A percentile compares a stretch with the other conserved stretches of the same genome.
phyloP scores from a whole-genome alignment of 2,888 invertebrate genomes.

The Operophtera brumata region DNA sequence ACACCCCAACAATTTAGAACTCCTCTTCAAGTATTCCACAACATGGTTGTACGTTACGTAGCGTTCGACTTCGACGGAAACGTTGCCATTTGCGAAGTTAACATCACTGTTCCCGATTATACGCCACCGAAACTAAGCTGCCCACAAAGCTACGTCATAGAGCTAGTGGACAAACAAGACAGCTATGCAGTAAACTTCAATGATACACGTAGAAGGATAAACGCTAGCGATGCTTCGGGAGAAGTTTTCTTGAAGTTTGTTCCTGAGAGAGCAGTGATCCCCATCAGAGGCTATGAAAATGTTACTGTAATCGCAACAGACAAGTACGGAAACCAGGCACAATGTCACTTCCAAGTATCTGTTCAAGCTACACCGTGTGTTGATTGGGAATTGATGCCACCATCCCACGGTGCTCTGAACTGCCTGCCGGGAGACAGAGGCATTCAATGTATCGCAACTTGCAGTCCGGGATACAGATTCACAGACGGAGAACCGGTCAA shows the following conservation, averaged over 20 bases:
- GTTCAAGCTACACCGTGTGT: conserved; percentile 97
- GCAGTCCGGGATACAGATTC: conserved; percentile 92
- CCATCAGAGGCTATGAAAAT: conserved; percentile 93
- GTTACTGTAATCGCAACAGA: conserved; percentile 95
- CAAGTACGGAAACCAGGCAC: conserved; percentile 92
- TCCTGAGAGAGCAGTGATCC: conserved; percentile 91
- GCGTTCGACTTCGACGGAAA: conserved; percentile 99
- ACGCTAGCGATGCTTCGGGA: conserved; percentile 93
- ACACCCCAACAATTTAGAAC: conserved; percentile 95
- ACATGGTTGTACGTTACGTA: conserved; percentile 95
- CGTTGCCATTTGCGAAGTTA: conserved; percentile 97
- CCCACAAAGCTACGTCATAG: conserved; percentile 96
- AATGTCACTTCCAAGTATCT: conserved; percentile 95
- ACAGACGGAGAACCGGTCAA: conserved; percentile 94
- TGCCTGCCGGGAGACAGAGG: conserved; percentile 91
- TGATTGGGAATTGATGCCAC: conserved; percentile 95
- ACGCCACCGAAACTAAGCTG: conserved; percentile 94
- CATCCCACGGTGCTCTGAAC: conserved; percentile 93
- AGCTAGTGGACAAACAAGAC: conserved; percentile 93
- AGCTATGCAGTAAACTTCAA: conserved; percentile 95
- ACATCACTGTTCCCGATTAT: conserved; percentile 96
- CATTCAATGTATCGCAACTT: conserved; percentile 93
- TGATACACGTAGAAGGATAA: conserved; percentile 91
- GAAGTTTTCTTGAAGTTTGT: conserved; percentile 91
- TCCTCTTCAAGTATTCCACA: conserved; percentile 92